Percentiles rank a stretch among this genome's conserved stretches.
These are phyloP conservation scores for Zaprionus capensis DNA, from an alignment of 1,140 invertebrate genomes.

Conservation along the genomic window DNA sequence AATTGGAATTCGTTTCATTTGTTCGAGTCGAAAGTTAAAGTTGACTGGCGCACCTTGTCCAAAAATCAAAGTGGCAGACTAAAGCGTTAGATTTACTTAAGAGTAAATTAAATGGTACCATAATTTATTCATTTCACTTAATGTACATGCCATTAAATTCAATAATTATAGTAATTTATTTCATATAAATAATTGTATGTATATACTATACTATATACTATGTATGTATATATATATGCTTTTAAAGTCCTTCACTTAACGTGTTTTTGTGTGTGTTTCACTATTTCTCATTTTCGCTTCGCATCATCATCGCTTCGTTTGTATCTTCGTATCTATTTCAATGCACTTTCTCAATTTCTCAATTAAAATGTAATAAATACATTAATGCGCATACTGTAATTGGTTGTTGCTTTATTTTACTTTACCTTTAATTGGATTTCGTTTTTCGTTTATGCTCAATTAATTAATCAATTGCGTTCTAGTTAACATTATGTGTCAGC, in stretches of 20 bases:
- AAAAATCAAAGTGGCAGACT: slow-evolving; percentile 82
- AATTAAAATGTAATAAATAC: slow-evolving; percentile 47
- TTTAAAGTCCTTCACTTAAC: slow-evolving; percentile 53
- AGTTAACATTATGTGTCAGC: slow-evolving; percentile 49
- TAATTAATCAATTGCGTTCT: slow-evolving; percentile 43
- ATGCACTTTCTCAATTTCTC: slow-evolving; percentile 38
- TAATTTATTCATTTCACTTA: slow-evolving; percentile 67
- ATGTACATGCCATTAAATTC: slow-evolving; percentile 68
- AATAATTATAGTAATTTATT: slow-evolving; percentile 57
- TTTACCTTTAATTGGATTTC: slow-evolving; percentile 33
- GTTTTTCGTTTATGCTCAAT: slow-evolving; percentile 42
- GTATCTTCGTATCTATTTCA: slow-evolving; percentile 2
- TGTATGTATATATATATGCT: slow-evolving; percentile 38
- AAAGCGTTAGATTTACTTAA: slow-evolving; percentile 81
- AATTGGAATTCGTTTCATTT: slow-evolving; percentile 7
- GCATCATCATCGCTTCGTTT: slow-evolving; percentile 7
- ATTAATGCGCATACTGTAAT: slow-evolving; percentile 48
- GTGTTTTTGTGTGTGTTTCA: slow-evolving; percentile 37
- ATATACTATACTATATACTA: slow-evolving; percentile 47
- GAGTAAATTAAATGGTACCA: slow-evolving; percentile 55
- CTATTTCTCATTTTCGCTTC: slow-evolving; percentile 26
- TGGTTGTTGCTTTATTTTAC: slow-evolving; percentile 31
- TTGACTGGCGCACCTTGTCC: slow-evolving; percentile 76
- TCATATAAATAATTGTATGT: slow-evolving; percentile 72
- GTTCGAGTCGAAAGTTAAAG: slow-evolving; percentile 62